A percentile compares a stretch with the other conserved stretches of the same genome.
Conservation (phyloP, 2,888 invertebrate species). For the Patella depressa region DNA sequence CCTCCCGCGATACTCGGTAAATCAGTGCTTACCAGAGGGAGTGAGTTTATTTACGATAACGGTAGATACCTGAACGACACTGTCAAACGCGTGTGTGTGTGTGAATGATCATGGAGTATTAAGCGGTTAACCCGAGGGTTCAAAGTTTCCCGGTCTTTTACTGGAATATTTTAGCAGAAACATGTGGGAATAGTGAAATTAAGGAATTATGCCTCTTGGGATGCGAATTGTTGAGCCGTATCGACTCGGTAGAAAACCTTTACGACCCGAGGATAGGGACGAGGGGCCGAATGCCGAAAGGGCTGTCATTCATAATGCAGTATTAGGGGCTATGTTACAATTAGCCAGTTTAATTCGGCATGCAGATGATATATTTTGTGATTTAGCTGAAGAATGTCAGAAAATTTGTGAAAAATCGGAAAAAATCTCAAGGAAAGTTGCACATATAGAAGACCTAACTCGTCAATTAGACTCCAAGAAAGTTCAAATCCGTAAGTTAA, state of each 20-base stretch:
- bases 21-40: neutral
- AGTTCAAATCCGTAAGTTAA: constrained; percentile 61
- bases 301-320: constrained; percentile 53
- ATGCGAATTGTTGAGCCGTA: constrained; percentile 53
- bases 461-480: constrained; percentile 55
- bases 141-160: neutral
- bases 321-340: constrained; percentile 58
- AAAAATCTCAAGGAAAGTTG: constrained; percentile 44
- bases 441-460: constrained; percentile 40
- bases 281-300: constrained; percentile 42
- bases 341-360: constrained; percentile 62
- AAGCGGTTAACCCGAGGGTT: neutral
- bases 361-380: constrained; percentile 66
- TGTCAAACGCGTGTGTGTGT: constrained; percentile 5
- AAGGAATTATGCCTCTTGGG: constrained; percentile 52
- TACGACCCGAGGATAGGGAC: constrained; percentile 40
- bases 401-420: constrained; percentile 57
- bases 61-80: neutral
- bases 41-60: neutral
- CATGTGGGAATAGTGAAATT: constrained; percentile 6
- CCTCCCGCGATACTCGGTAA: too few relatives aligned
- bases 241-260: constrained; percentile 48
- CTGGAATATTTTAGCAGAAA: constrained; percentile 5
- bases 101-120: neutral
- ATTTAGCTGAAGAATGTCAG: constrained; percentile 63